A percentile compares a stretch with the other conserved stretches of the same genome.
phyloP scores from a whole-genome alignment of 1,140 invertebrate species.

The Periplaneta americana region DNA sequence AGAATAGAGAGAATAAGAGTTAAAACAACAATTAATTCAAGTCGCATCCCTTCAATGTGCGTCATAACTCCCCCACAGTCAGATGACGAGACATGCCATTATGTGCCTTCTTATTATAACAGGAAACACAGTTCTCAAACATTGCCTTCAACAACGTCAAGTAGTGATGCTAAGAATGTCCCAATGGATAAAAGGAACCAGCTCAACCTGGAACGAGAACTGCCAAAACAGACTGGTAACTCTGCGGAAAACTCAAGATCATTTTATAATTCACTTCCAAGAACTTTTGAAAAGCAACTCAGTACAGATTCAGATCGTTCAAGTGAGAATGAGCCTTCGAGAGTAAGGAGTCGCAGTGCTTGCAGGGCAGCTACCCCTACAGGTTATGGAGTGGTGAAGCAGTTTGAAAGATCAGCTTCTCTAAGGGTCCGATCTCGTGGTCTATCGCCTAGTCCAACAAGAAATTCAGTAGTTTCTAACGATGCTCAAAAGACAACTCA shows the following conservation, averaged over 20 bases:
- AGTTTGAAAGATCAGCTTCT: not conserved
- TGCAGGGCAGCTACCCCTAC: not conserved
- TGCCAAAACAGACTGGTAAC: not conserved
- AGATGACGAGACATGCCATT: slow-evolving; percentile 61
- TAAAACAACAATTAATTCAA: slow-evolving; percentile 81
- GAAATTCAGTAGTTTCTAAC: not conserved
- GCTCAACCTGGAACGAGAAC: not conserved
- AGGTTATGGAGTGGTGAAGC: not conserved
- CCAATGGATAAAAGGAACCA: not conserved
- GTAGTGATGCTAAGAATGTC: not conserved
- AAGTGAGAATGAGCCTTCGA: slow-evolving; percentile 5
- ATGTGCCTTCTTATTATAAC: slow-evolving; percentile 10
- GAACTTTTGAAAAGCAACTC: slow-evolving; percentile 24
- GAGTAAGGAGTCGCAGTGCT: not conserved
- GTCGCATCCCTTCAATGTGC: slow-evolving; percentile 87
- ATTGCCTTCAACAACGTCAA: not conserved
- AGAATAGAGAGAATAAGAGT: slow-evolving; percentile 76
- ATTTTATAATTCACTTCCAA: slow-evolving; percentile 24
- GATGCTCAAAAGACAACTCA: not conserved
- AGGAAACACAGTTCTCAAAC: not conserved
- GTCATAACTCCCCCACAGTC: slow-evolving; percentile 83
- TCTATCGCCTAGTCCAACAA: not conserved
- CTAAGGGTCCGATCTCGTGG: not conserved
- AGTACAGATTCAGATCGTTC: slow-evolving; percentile 10
- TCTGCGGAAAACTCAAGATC: slow-evolving; percentile 24